Percentiles rank a stretch among this genome's conserved stretches.
Evolutionary conservation across 2,888 invertebrate genomes (phyloP).

Genomic region (Tryphoninae sp.): DNA sequence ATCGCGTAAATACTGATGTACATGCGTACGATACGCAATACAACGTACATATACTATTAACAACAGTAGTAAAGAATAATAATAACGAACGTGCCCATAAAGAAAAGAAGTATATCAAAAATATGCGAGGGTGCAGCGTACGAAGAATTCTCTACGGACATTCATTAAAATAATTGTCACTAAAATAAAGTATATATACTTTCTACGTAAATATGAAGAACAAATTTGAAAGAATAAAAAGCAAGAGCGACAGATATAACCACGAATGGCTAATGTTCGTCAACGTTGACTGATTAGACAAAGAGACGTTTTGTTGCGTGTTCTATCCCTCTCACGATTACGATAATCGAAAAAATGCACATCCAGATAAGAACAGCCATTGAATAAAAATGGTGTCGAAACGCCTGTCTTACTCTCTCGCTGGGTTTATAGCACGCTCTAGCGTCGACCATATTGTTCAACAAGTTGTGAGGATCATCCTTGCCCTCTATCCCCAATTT

Average conservation of each 20-base stretch:
- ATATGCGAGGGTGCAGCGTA: constrained; percentile 40
- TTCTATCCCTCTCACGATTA: constrained; percentile 7
- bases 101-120: constrained; percentile 34
- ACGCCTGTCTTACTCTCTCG: constrained; percentile 78
- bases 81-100: constrained; percentile 52
- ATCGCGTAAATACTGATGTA: constrained; percentile 17
- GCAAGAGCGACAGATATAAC: constrained; percentile 41
- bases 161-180: constrained; percentile 37
- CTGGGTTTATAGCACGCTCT: constrained; percentile 81
- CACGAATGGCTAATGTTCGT: constrained; percentile 7
- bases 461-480: constrained; percentile 75
- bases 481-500: constrained; percentile 75
- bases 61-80: constrained; percentile 16
- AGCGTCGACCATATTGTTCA: constrained; percentile 80
- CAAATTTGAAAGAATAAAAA: constrained; percentile 41
- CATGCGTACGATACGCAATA: not conserved
- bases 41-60: constrained; percentile 10
- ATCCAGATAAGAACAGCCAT: constrained; percentile 50
- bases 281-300: not conserved
- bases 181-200: constrained; percentile 4
- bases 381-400: constrained; percentile 54
- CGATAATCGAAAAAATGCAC: constrained; percentile 35
- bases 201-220: constrained; percentile 24
- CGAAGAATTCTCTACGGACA: constrained; percentile 40
- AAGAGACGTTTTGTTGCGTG: not conserved